Percentiles rank a stretch among this genome's conserved stretches.
Conservation (phyloP, 2,113 vertebrate genomes). For the Colius striatus region DNA sequence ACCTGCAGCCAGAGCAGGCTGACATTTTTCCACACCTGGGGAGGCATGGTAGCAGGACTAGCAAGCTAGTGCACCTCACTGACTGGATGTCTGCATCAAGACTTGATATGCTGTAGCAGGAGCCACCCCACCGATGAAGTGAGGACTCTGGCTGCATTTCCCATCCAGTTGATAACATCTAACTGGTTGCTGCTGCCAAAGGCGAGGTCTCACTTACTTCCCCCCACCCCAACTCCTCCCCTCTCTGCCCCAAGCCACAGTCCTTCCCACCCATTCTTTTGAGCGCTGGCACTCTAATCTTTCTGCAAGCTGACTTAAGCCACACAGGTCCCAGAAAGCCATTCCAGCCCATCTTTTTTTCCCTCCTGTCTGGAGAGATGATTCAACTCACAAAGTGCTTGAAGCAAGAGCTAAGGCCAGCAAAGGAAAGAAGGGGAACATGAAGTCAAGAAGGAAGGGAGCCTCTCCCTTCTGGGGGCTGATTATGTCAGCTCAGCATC, state of each 20-base stretch:
- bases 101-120: neutral
- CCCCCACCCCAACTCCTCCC: conserved; percentile 29
- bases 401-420: neutral
- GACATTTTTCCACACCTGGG: neutral
- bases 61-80: neutral
- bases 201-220: conserved; percentile 13
- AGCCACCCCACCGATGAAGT: neutral
- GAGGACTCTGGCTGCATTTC: neutral
- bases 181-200: conserved; percentile 1
- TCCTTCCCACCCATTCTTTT: neutral
- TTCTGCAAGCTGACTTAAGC: neutral
- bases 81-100: accelerated
- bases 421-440: neutral
- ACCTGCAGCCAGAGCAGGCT: neutral
- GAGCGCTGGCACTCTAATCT: neutral
- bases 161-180: conserved; percentile 32
- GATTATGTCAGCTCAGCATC: neutral
- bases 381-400: neutral
- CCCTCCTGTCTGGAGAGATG: neutral
- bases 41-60: neutral
- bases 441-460: neutral
- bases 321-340: neutral
- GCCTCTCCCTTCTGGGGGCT: conserved; percentile 25
- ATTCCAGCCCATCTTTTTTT: neutral
- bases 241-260: neutral